Percentiles rank a stretch among this genome's conserved stretches.
phyloP scores from a whole-genome alignment of 2,797 vertebrate genomes.

The Propithecus perrieri region DNA sequence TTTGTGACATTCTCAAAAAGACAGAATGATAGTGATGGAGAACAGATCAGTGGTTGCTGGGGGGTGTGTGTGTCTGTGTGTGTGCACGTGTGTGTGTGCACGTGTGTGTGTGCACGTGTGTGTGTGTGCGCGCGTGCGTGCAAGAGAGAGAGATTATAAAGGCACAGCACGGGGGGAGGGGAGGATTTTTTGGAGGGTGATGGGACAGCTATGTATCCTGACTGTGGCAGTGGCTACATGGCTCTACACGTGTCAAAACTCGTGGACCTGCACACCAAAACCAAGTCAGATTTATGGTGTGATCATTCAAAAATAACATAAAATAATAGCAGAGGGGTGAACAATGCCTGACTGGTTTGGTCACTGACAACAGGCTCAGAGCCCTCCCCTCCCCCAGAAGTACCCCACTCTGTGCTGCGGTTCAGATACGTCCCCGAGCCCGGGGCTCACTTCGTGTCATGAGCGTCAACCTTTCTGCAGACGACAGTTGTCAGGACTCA shows the following conservation, averaged over 20 bases:
- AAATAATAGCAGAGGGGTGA: not conserved
- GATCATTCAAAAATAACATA: not conserved
- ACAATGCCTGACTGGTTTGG: not conserved
- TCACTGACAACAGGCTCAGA: not conserved
- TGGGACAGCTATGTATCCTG: not conserved
- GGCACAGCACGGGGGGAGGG: not conserved
- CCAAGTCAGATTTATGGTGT: not conserved
- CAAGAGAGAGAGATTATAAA: not conserved
- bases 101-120: not conserved
- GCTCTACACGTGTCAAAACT: not conserved
- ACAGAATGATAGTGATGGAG: not conserved
- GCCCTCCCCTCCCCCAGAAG: not conserved
- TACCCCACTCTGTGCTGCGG: not conserved
- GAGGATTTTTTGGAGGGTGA: not conserved
- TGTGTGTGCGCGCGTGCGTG: not conserved
- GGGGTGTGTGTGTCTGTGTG: not conserved
- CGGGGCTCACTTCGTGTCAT: rapidly evolving
- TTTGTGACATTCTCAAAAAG: conserved; percentile 56
- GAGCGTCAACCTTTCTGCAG: not conserved
- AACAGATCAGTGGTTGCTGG: conserved; percentile 35
- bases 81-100: not conserved
- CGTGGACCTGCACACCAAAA: not conserved
- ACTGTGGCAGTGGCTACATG: not conserved
- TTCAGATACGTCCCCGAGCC: not conserved
- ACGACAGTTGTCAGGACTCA: not conserved